Percentiles rank a stretch among this genome's conserved stretches.
Conservation (phyloP, 2,113 vertebrate species). For the Apodemus sylvaticus region DNA sequence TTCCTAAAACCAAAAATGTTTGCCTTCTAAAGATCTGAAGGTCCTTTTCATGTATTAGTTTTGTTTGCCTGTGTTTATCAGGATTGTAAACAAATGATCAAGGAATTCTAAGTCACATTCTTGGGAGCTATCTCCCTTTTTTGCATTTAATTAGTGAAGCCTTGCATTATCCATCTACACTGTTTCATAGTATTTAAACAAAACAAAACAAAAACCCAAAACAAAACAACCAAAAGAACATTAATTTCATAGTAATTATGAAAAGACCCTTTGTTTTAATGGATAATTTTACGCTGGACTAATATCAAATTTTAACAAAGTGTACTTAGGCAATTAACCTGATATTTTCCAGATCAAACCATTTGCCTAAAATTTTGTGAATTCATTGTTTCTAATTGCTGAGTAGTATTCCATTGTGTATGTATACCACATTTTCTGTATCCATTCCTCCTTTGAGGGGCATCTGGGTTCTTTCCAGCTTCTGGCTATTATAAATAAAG, state of each 20-base stretch:
- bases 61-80: slow-evolving; percentile 33
- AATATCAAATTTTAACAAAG: slow-evolving; percentile 34
- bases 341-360: no score
- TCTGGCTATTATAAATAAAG: no score
- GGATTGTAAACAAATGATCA: slow-evolving; percentile 32
- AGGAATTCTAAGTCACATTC: slow-evolving; percentile 56
- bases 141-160: slow-evolving; percentile 49
- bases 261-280: slow-evolving; percentile 48
- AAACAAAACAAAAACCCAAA: slow-evolving; percentile 45
- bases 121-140: slow-evolving; percentile 38
- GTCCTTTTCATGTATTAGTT: background rate
- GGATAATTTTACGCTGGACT: slow-evolving; percentile 8
- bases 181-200: slow-evolving; percentile 53
- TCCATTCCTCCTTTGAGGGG: no score
- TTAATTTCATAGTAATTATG: slow-evolving; percentile 36
- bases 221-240: background rate
- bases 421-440: no score
- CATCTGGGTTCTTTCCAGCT: no score
- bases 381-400: no score
- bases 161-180: slow-evolving; percentile 23
- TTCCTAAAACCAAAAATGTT: slow-evolving; percentile 63
- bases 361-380: no score
- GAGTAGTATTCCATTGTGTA: no score
- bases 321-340: slow-evolving; percentile 54
- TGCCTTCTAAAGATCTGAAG: slow-evolving; percentile 35